These are phyloP conservation scores for Aphelenchoides besseyi DNA, from an alignment of 1,140 invertebrate species.

Conservation along the genomic window DNA sequence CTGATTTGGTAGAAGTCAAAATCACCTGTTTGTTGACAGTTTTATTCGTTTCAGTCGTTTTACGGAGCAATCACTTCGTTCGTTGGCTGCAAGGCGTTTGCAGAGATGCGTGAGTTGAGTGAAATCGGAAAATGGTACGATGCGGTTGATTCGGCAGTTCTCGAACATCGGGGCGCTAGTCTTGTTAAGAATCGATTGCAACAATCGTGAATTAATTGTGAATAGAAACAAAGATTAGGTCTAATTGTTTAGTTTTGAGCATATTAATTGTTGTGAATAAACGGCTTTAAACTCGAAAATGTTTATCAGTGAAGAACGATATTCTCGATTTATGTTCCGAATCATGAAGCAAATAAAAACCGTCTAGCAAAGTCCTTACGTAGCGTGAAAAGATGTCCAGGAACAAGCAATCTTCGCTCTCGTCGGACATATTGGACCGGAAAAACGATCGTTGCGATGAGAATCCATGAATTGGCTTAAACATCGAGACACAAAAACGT, in stretches of 20 bases:
- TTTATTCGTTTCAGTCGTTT: slow-evolving; percentile 69
- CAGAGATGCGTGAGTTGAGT: slow-evolving; percentile 70
- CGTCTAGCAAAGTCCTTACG: neutral
- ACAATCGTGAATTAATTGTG: neutral
- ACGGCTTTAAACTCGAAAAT: neutral
- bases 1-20: slow-evolving; percentile 75
- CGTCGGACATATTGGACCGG: neutral
- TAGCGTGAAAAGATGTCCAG: neutral
- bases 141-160: slow-evolving; percentile 35
- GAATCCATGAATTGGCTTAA: too few species aligned
- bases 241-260: neutral
- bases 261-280: slow-evolving; percentile 11
- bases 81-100: slow-evolving; percentile 86
- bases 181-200: slow-evolving; percentile 33
- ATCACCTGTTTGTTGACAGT: slow-evolving; percentile 27
- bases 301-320: neutral
- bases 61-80: slow-evolving; percentile 90
- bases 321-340: neutral
- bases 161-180: slow-evolving; percentile 29
- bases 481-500: too few species aligned
- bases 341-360: neutral
- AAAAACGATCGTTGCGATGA: neutral
- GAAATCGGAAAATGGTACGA: slow-evolving; percentile 40
- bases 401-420: slow-evolving; percentile 1
- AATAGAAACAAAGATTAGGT: slow-evolving; percentile 13